These are phyloP conservation scores for Smithornis capensis DNA, from an alignment of 2,113 vertebrate genomes.

Conservation along the genomic window DNA sequence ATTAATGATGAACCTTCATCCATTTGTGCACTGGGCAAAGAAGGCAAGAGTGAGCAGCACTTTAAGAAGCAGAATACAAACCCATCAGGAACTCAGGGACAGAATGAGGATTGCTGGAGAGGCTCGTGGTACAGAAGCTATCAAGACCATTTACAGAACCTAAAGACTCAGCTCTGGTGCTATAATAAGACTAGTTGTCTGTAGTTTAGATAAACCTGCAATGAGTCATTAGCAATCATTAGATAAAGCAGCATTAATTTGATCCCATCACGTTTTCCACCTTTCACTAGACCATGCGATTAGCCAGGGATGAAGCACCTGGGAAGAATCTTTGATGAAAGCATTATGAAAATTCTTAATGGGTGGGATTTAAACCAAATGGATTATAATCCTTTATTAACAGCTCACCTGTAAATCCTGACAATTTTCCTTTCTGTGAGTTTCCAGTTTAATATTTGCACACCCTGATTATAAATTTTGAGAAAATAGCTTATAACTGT, in stretches of 20 bases:
- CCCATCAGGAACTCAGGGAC: not conserved
- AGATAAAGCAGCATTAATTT: not conserved
- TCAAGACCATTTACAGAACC: not conserved
- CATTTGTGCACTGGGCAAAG: not conserved
- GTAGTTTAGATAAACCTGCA: not conserved
- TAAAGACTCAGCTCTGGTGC: not conserved
- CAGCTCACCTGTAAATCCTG: slow-evolving; percentile 22
- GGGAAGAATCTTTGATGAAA: not conserved
- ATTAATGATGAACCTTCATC: not conserved
- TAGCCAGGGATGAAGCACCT: not conserved
- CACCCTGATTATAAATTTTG: slow-evolving; percentile 58
- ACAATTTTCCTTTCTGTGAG: slow-evolving; percentile 1
- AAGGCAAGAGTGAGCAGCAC: not conserved
- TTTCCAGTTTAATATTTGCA: slow-evolving; percentile 30
- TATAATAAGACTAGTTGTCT: not conserved
- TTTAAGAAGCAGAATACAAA: not conserved
- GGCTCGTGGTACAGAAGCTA: not conserved
- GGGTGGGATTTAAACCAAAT: slow-evolving; percentile 1
- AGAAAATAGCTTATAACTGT: slow-evolving; percentile 51
- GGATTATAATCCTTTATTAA: not conserved
- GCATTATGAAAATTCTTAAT: not conserved
- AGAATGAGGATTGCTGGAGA: not conserved
- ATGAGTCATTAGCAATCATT: not conserved
- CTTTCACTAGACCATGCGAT: not conserved
- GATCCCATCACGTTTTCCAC: not conserved